phyloP scores from a whole-genome alignment of 2,113 vertebrate genomes.

The Struthio camelus region DNA sequence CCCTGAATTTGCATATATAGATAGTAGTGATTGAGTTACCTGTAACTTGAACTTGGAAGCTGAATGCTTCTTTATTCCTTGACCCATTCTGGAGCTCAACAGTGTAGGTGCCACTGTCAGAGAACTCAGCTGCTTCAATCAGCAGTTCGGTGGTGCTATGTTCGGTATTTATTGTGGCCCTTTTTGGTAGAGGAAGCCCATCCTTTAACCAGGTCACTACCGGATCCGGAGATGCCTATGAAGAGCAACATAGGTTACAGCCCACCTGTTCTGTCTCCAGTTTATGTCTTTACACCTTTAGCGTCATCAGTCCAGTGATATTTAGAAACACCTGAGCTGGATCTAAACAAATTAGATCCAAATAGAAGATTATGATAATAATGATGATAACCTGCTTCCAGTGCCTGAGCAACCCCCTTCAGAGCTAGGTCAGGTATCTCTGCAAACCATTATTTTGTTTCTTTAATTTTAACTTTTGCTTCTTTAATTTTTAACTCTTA shows the following conservation, averaged over 20 bases:
- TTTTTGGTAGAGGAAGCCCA: constrained; percentile 76
- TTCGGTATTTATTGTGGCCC: constrained; percentile 74
- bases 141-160: constrained; percentile 83
- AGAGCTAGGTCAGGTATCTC: background rate
- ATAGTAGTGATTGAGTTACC: constrained; percentile 70
- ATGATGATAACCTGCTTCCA: background rate
- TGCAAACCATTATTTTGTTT: background rate
- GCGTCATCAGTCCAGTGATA: background rate
- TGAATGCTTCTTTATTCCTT: constrained; percentile 78
- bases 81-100: constrained; percentile 78
- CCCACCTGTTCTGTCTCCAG: background rate
- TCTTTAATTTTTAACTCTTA: background rate
- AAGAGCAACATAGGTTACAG: background rate
- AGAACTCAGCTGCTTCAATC: constrained; percentile 78
- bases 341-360: background rate
- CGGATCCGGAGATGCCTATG: constrained; percentile 83
- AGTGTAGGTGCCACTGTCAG: constrained; percentile 82
- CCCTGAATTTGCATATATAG: background rate
- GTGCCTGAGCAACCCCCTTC: background rate
- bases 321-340: background rate
- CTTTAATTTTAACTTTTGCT: background rate
- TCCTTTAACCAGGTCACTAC: constrained; percentile 90
- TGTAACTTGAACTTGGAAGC: constrained; percentile 85
- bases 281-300: background rate
- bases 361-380: background rate